Evolutionary conservation across 2,888 invertebrate species (phyloP).

Genomic region (Allacma fusca): DNA sequence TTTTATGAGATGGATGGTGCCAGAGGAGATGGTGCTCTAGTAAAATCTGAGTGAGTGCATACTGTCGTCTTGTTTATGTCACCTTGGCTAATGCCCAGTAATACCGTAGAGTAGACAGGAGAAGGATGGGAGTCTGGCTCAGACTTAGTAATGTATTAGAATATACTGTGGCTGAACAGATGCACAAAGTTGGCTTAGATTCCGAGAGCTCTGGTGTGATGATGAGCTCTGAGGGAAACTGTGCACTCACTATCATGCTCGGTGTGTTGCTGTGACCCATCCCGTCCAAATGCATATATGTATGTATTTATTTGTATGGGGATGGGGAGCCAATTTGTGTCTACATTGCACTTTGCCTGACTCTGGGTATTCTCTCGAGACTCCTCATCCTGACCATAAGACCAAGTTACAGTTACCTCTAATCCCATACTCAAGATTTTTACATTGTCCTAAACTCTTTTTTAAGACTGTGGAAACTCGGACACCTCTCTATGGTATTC

Average conservation of each 20-base stretch:
- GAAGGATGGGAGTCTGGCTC: neutral
- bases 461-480: conserved; percentile 49
- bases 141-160: too few relatives aligned
- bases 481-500: conserved; percentile 40
- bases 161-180: neutral
- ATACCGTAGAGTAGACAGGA: conserved; percentile 9
- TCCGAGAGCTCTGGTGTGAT: neutral
- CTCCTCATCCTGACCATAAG: conserved; percentile 33
- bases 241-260: conserved; percentile 49
- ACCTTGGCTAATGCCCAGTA: conserved; percentile 5
- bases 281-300: neutral
- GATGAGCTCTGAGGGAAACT: conserved; percentile 20
- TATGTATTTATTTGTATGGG: too few relatives aligned
- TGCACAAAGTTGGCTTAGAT: conserved; percentile 2
- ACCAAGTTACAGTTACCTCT: conserved; percentile 40
- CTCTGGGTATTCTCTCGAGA: neutral
- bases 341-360: neutral
- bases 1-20: conserved; percentile 13
- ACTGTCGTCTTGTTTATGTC: conserved; percentile 21
- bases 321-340: neutral
- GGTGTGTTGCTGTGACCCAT: conserved; percentile 52
- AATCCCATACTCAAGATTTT: conserved; percentile 26
- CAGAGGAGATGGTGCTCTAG: conserved; percentile 26
- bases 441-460: conserved; percentile 40
- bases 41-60: neutral